Evolutionary conservation across 2,113 vertebrate genomes (phyloP).

Genomic region (Ceratotherium simum): DNA sequence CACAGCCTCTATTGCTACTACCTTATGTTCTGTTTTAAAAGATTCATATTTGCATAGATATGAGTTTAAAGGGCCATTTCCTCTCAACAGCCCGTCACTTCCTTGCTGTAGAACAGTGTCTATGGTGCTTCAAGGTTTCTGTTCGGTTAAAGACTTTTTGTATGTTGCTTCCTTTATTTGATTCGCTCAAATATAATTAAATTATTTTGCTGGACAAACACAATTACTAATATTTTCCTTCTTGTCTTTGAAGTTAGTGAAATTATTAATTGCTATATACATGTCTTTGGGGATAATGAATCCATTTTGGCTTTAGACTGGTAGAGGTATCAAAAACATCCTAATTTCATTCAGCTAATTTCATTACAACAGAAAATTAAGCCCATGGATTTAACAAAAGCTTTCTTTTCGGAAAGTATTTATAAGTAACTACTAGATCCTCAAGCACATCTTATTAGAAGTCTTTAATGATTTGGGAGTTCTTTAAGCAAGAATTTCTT

Average conservation of each 20-base stretch:
- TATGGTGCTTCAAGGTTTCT: neutral
- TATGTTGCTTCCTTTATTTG: neutral
- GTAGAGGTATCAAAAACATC: slow-evolving; percentile 29
- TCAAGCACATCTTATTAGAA: neutral
- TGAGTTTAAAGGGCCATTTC: neutral
- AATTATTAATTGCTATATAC: neutral
- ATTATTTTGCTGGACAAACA: slow-evolving; percentile 38
- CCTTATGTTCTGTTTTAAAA: neutral
- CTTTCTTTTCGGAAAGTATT: slow-evolving; percentile 4
- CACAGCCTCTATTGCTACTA: neutral
- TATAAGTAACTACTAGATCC: slow-evolving; percentile 2
- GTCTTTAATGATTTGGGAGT: neutral
- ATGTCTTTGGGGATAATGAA: slow-evolving; percentile 5
- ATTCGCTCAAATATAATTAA: slow-evolving; percentile 32
- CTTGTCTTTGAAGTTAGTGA: slow-evolving; percentile 5
- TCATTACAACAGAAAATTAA: slow-evolving; percentile 52
- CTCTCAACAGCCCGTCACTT: neutral
- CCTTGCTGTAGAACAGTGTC: neutral
- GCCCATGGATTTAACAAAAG: slow-evolving; percentile 3
- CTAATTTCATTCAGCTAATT: slow-evolving; percentile 54
- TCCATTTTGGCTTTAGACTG: slow-evolving; percentile 51
- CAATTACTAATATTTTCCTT: slow-evolving; percentile 23
- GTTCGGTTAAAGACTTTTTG: neutral
- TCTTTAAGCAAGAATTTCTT: slow-evolving; percentile 41
- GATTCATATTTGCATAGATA: neutral